phyloP scores from a whole-genome alignment of 1,140 invertebrate species.

The Tetramorium alpestre region DNA sequence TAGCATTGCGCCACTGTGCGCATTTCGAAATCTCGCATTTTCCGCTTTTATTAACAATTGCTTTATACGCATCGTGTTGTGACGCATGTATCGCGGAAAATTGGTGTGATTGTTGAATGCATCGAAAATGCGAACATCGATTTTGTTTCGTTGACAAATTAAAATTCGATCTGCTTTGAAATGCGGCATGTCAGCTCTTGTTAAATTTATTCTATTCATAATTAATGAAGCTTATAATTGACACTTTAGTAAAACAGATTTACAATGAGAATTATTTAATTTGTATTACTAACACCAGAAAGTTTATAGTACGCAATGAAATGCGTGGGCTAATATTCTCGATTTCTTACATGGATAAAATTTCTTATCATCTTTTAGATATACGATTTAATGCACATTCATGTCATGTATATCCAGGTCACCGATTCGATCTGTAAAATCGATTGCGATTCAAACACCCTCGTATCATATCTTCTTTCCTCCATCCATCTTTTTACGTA shows the following conservation, averaged over 20 bases:
- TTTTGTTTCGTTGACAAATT: slow-evolving; percentile 35
- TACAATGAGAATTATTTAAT: slow-evolving; percentile 30
- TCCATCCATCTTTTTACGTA: slow-evolving; percentile 10
- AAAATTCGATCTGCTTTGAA: slow-evolving; percentile 30
- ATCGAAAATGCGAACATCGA: slow-evolving; percentile 7
- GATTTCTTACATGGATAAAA: slow-evolving; percentile 2
- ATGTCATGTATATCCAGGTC: background rate
- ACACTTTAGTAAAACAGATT: background rate
- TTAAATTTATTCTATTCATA: slow-evolving; percentile 29
- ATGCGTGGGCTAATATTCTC: background rate
- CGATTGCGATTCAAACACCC: background rate
- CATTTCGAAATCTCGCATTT: background rate
- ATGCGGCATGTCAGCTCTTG: background rate
- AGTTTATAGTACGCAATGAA: background rate
- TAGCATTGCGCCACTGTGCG: background rate
- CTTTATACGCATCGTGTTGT: background rate
- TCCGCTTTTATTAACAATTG: slow-evolving; percentile 25
- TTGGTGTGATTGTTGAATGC: slow-evolving; percentile 25
- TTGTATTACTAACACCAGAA: background rate
- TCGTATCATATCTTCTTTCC: background rate
- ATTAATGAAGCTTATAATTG: slow-evolving; percentile 27
- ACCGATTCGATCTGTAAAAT: slow-evolving; percentile 17
- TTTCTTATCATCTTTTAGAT: background rate
- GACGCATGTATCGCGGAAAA: background rate
- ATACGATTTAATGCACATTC: slow-evolving; percentile 1